These are phyloP conservation scores for Copsychus sechellarum DNA, from an alignment of 2,113 vertebrate genomes.

Conservation along the genomic window DNA sequence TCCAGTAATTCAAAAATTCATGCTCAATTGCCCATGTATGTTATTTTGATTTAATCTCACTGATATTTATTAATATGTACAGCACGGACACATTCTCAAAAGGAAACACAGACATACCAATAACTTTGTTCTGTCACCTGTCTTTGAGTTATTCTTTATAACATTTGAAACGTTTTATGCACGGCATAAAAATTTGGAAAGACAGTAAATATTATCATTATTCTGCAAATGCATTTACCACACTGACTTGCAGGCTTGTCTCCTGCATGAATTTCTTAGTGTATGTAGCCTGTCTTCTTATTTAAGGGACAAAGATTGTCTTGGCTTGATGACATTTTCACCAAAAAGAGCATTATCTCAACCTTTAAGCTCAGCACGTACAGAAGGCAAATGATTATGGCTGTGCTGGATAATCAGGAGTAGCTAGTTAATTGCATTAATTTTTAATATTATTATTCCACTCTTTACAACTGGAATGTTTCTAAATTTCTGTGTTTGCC, in stretches of 20 bases:
- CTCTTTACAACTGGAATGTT: background rate
- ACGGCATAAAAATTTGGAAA: background rate
- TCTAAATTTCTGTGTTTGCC: background rate
- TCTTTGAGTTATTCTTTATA: background rate
- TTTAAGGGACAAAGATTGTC: background rate
- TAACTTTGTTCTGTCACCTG: background rate
- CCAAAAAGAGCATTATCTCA: background rate
- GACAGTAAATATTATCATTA: background rate
- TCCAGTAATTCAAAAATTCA: background rate
- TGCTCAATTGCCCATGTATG: accelerated
- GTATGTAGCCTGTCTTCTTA: background rate
- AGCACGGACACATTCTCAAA: background rate
- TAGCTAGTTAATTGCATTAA: slow-evolving; percentile 44
- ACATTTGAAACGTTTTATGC: background rate
- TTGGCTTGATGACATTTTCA: background rate
- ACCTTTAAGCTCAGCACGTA: background rate
- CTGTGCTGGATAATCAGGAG: slow-evolving; percentile 35
- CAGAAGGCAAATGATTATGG: background rate
- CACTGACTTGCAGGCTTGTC: background rate
- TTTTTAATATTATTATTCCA: slow-evolving; percentile 30
- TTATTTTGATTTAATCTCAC: background rate
- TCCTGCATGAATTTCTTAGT: background rate
- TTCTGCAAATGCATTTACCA: background rate
- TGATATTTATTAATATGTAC: background rate
- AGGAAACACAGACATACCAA: background rate